A percentile compares a stretch with the other conserved stretches of the same genome.
These are phyloP conservation scores for Protobothrops mucrosquamatus DNA, from an alignment of 2,113 vertebrate species.

Conservation along the genomic window DNA sequence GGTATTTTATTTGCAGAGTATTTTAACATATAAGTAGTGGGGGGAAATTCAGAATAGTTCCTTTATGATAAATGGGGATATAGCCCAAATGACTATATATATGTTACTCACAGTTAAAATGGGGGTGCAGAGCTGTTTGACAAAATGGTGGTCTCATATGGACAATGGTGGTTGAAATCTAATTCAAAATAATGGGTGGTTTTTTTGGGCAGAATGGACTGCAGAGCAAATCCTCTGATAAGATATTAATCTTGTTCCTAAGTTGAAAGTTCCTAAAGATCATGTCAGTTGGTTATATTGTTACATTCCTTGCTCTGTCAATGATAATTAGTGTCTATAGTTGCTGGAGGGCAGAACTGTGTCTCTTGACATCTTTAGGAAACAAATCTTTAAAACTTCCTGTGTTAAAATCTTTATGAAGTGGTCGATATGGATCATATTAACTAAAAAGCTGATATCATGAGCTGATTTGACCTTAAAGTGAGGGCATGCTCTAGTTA, in stretches of 20 bases:
- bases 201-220: background rate
- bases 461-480: background rate
- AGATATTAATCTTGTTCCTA: background rate
- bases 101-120: accelerated
- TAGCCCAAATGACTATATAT: background rate
- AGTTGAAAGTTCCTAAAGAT: background rate
- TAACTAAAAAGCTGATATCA: conserved; percentile 37
- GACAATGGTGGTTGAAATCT: background rate
- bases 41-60: background rate
- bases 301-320: conserved; percentile 2
- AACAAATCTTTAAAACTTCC: conserved; percentile 57
- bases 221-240: background rate
- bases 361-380: conserved; percentile 16
- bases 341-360: conserved; percentile 56
- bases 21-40: background rate
- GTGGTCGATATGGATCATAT: conserved; percentile 20
- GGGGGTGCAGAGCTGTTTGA: accelerated
- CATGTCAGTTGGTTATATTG: conserved; percentile 1
- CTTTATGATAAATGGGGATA: background rate
- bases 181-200: background rate
- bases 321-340: conserved; percentile 61
- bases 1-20: background rate
- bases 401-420: conserved; percentile 29
- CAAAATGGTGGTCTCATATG: accelerated
- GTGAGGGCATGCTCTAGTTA: background rate